A percentile compares a stretch with the other conserved stretches of the same genome.
phyloP scores from a whole-genome alignment of 1,140 invertebrate genomes.

The Drosophila malerkotliana region DNA sequence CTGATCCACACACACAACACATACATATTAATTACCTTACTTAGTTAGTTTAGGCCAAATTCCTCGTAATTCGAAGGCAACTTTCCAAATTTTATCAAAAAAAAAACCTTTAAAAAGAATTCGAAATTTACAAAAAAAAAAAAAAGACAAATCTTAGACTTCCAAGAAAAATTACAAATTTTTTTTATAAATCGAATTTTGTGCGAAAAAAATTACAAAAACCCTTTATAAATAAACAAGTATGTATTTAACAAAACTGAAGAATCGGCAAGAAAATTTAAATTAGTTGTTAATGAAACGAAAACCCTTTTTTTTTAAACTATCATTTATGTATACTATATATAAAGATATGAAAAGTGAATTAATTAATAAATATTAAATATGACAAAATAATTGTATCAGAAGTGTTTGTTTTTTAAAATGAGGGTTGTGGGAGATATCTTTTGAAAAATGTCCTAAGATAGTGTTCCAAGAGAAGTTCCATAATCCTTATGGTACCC shows the following conservation, averaged over 20 bases:
- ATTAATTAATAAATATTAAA: conserved; percentile 74
- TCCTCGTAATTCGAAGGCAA: not conserved
- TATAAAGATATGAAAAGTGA: conserved; percentile 61
- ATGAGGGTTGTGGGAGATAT: not conserved
- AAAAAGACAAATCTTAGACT: conserved; percentile 29
- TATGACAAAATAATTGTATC: conserved; percentile 51
- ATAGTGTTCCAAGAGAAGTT: too few relatives aligned
- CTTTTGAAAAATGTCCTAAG: too few relatives aligned
- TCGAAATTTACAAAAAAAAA: conserved; percentile 10
- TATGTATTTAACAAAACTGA: conserved; percentile 32
- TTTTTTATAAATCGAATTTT: conserved; percentile 33
- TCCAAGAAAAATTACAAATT: conserved; percentile 37
- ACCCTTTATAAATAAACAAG: conserved; percentile 1
- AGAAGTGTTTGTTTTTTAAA: not conserved
- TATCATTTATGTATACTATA: conserved; percentile 73
- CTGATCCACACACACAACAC: conserved; percentile 23
- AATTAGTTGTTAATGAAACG: conserved; percentile 49
- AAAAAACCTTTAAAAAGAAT: not conserved
- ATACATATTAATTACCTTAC: conserved; percentile 24
- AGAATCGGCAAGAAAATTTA: conserved; percentile 24
- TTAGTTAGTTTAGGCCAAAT: conserved; percentile 40
- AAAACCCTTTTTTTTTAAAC: conserved; percentile 59
- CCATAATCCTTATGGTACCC: too few relatives aligned
- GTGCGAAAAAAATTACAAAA: not conserved
- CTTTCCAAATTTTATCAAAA: not conserved